A percentile compares a stretch with the other conserved stretches of the same genome.
phyloP scores from a whole-genome alignment of 2,888 invertebrate genomes.

The Aplocera efformata region DNA sequence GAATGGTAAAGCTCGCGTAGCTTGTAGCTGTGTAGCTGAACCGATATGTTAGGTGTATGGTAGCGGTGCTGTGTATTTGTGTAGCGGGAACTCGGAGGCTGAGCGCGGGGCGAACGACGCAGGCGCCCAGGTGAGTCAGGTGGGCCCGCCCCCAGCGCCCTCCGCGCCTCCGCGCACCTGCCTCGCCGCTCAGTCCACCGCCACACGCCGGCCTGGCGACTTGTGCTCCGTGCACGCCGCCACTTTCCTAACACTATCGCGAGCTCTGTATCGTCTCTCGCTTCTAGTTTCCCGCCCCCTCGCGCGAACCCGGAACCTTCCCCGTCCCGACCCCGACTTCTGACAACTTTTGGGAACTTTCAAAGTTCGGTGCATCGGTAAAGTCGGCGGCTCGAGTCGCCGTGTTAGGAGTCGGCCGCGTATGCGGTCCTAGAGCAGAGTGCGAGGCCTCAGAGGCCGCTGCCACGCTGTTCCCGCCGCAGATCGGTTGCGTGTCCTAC shows the following conservation, averaged over 20 bases:
- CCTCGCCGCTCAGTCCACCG: constrained; percentile 66
- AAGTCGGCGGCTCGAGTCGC: constrained; percentile 66
- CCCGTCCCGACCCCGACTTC: constrained; percentile 44
- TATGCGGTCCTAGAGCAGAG: constrained; percentile 76
- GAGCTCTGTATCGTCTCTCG: constrained; percentile 74
- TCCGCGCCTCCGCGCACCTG: constrained; percentile 72
- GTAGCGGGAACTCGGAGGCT: constrained; percentile 50
- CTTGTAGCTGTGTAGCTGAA: constrained; percentile 11
- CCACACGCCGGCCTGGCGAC: constrained; percentile 72
- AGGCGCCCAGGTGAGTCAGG: constrained; percentile 79
- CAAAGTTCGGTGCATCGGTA: constrained; percentile 35
- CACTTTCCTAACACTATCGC: constrained; percentile 76
- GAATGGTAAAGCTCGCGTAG: too few species aligned
- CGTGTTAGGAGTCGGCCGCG: constrained; percentile 68
- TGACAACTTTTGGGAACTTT: constrained; percentile 49
- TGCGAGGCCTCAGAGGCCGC: constrained; percentile 79
- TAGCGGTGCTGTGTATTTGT: constrained; percentile 39
- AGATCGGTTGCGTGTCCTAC: constrained; percentile 79
- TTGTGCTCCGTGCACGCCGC: constrained; percentile 78
- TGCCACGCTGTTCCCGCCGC: constrained; percentile 80
- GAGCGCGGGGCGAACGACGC: constrained; percentile 66
- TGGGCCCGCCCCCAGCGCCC: constrained; percentile 74
- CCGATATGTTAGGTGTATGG: constrained; percentile 28
- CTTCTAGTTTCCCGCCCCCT: constrained; percentile 73
- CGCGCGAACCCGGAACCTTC: constrained; percentile 51